Conservation (phyloP, 2,888 invertebrate species). For the Lasioglossum malachurum region DNA sequence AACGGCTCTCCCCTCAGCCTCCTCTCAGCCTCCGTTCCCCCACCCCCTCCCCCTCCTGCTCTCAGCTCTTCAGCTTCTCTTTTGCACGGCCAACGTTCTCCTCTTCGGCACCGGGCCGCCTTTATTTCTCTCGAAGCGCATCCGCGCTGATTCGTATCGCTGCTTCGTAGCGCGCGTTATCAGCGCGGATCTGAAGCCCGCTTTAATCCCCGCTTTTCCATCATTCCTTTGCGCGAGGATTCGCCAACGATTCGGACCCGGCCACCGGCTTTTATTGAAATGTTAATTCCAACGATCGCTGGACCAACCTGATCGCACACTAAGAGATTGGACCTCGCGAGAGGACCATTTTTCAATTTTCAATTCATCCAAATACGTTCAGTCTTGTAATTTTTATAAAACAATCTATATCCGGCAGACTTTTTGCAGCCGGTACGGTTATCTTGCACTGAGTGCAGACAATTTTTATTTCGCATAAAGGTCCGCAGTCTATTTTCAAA, state of each 20-base stretch:
- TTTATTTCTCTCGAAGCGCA: conserved; percentile 25
- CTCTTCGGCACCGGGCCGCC: conserved; percentile 11
- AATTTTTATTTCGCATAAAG: no score
- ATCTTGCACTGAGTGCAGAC: no score
- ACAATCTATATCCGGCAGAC: no score
- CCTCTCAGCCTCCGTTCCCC: neutral
- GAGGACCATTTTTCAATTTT: neutral
- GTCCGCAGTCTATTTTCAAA: no score
- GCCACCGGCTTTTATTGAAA: conserved; percentile 43
- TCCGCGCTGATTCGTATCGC: conserved; percentile 43
- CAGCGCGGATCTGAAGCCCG: conserved; percentile 36
- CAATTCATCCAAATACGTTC: no score
- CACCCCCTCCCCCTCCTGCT: neutral
- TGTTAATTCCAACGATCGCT: conserved; percentile 49
- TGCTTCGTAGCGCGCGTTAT: conserved; percentile 28
- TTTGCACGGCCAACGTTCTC: neutral
- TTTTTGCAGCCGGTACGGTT: no score
- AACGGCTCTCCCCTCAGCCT: conserved; percentile 47
- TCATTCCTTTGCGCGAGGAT: conserved; percentile 26
- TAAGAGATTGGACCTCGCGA: neutral
- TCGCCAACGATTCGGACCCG: neutral
- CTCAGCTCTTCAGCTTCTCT: neutral
- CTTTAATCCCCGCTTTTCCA: conserved; percentile 50
- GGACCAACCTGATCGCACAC: conserved; percentile 19
- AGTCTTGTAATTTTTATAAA: no score